Evolutionary conservation across 1,140 invertebrate genomes (phyloP), one percentile per base, ranked within the genome.

Genomic region (Dendrolimus punctatus): DNA sequence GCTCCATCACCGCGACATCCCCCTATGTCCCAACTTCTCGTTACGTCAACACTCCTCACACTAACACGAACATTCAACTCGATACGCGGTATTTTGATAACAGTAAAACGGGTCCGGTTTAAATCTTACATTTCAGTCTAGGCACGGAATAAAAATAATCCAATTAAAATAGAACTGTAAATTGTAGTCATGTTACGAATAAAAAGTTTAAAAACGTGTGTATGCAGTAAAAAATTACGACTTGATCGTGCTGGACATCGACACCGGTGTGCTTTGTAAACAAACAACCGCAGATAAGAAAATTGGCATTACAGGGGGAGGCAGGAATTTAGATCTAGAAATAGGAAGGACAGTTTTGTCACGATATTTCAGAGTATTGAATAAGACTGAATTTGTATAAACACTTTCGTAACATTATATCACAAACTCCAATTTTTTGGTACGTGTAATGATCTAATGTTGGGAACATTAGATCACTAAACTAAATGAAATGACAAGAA

Each of bases 51-150:
- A 58, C 66, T 55, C 49, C 60, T 58, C 59, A 81, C 73, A 64
- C 74, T 73, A 66, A 80, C 74, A 60, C 67, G 73, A 61, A 85
- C 73, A 61, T 73, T 73, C 39, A 85, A 67, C 68, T 83, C 69
- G 41, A 70, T 66, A 51, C 73, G 82, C 51, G 63, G 68, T 75
- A 80, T 78, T 66, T 76, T 76, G 68, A 60, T 52, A 53, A 36
- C 57, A 37, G 57, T 56, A 39, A 10, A 36, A 8, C 36, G n/a
- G n/a, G 37, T 40, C 10, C 23, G 23, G 1, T 23, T 23, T 23
- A 23, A 23, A 23, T 23, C 23, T 23, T 23, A 23, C 23, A 23
- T 23, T 23, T 23, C 23, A 23, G 23, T 23, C 23, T 23, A 23
- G 23, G 23, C 23, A 23, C 23, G 23, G 23, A 23, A 23, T 23